phyloP scores from a whole-genome alignment of 2,113 vertebrate species.

The Ptychochromis oligacanthus region DNA sequence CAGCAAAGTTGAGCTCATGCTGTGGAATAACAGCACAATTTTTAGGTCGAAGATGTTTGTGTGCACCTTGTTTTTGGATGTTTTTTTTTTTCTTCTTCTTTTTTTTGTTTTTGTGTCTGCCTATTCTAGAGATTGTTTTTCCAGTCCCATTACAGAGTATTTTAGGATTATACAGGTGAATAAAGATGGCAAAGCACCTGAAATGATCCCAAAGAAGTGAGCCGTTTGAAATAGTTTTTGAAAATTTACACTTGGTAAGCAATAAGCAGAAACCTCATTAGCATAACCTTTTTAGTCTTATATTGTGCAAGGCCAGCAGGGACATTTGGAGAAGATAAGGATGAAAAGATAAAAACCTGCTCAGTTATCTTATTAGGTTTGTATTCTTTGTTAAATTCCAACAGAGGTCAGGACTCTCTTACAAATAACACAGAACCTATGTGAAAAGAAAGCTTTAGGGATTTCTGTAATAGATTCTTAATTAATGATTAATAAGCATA shows the following conservation, averaged over 20 bases:
- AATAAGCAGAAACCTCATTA: neutral
- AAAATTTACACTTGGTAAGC: neutral
- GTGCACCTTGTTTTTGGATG: constrained; percentile 44
- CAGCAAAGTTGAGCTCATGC: constrained; percentile 43
- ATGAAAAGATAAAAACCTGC: neutral
- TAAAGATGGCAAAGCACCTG: neutral
- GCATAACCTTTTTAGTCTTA: neutral
- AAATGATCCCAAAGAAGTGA: neutral
- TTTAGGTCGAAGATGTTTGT: constrained; percentile 35
- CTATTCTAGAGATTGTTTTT: neutral
- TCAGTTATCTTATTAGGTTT: neutral
- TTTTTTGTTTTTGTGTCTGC: constrained; percentile 22
- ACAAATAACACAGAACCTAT: neutral
- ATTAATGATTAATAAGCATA: constrained; percentile 25
- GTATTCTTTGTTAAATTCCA: constrained; percentile 12
- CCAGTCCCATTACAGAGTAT: neutral
- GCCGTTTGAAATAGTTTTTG: neutral
- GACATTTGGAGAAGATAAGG: neutral
- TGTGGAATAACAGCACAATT: constrained; percentile 13
- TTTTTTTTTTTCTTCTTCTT: constrained; percentile 10
- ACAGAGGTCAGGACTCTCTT: neutral
- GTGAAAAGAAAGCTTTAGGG: neutral
- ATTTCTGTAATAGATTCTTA: neutral
- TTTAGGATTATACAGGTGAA: neutral
- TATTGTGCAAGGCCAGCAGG: neutral